These are phyloP conservation scores for Clarias batrachus DNA, from an alignment of 2,113 vertebrate genomes.

Conservation along the genomic window DNA sequence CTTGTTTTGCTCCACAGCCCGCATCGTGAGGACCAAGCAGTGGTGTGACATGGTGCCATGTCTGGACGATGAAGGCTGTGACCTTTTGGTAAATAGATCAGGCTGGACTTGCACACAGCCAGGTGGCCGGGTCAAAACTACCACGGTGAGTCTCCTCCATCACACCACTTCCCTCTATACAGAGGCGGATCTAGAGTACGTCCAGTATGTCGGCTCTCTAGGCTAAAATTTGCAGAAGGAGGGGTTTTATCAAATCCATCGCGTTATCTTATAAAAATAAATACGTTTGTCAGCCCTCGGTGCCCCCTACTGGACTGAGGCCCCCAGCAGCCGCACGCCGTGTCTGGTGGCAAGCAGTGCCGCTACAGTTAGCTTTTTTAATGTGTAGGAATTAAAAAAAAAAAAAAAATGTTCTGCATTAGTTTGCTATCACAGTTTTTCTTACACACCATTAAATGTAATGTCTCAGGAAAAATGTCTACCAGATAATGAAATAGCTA, in stretches of 20 bases:
- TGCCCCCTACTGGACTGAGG: no score
- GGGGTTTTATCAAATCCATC: no score
- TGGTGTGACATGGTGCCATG: constrained; percentile 99
- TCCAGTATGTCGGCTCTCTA: no score
- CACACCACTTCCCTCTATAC: background rate
- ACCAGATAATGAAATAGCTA: background rate
- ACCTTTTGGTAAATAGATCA: constrained; percentile 95
- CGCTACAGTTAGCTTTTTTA: background rate
- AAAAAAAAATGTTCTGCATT: background rate
- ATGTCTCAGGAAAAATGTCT: background rate
- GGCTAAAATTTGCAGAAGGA: no score
- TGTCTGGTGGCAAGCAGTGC: no score
- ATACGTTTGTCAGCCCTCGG: no score
- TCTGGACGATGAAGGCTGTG: constrained; percentile 96
- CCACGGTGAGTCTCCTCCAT: constrained; percentile 80
- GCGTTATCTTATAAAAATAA: no score
- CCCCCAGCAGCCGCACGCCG: no score
- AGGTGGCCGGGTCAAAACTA: constrained; percentile 96
- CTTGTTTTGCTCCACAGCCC: constrained; percentile 46
- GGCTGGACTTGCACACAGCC: constrained; percentile 99
- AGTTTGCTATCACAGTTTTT: background rate
- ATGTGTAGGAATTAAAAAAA: background rate
- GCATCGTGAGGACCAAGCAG: constrained; percentile 83
- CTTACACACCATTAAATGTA: background rate
- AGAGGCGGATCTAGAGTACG: no score